These are phyloP conservation scores for Heliconius charithonia DNA, from an alignment of 2,888 invertebrate species.

Conservation along the genomic window DNA sequence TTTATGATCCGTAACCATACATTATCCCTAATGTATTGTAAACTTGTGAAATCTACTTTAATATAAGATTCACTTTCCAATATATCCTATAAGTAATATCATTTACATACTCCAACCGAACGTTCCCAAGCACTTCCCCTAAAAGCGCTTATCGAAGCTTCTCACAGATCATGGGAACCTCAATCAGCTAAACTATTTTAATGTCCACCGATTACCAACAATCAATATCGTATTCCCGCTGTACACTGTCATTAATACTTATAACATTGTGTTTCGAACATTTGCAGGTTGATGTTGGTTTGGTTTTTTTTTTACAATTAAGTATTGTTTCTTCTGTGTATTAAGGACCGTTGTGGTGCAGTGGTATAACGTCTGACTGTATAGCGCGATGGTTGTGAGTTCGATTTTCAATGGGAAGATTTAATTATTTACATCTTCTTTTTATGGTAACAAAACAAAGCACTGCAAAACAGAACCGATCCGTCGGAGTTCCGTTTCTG, in stretches of 20 bases:
- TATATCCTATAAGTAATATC: slow-evolving; percentile 27
- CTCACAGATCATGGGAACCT: slow-evolving; percentile 67
- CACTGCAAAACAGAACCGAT: background rate
- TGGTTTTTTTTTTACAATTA: background rate
- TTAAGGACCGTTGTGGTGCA: background rate
- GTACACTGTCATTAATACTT: slow-evolving; percentile 56
- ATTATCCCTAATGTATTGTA: background rate
- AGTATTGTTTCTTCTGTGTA: background rate
- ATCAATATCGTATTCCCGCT: slow-evolving; percentile 63
- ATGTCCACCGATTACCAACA: slow-evolving; percentile 65
- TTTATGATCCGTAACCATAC: background rate
- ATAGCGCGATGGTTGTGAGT: background rate
- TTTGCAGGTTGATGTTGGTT: slow-evolving; percentile 30
- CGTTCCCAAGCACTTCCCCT: slow-evolving; percentile 37
- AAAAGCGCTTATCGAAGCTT: slow-evolving; percentile 36
- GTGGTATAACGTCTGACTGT: background rate
- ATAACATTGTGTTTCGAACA: slow-evolving; percentile 48
- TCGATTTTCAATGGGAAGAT: background rate
- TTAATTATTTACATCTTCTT: background rate
- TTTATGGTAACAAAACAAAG: background rate
- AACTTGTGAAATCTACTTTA: background rate
- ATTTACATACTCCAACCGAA: slow-evolving; percentile 34
- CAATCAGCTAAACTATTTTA: slow-evolving; percentile 74
- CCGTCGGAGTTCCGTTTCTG: no score
- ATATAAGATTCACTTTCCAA: background rate